Percentiles rank a stretch among this genome's conserved stretches.
Conservation (phyloP, 2,888 invertebrate genomes). For the Orthosia gracilis region DNA sequence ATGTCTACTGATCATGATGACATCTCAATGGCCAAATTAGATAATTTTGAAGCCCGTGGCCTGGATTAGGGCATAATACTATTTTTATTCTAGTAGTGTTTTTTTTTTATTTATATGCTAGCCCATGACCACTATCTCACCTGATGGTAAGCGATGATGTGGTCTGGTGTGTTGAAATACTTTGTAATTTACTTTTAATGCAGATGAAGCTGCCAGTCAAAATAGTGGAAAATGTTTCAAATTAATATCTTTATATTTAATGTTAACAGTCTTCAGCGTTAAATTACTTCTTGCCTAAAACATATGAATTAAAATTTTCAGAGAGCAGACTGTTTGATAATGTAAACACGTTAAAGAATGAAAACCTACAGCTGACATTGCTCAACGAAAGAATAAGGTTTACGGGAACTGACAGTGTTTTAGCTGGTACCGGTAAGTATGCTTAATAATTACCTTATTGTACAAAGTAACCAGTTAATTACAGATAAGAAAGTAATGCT, state of each 20-base stretch:
- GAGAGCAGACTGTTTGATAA: conserved; percentile 97
- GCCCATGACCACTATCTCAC: too few species aligned
- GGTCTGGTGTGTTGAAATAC: too few species aligned
- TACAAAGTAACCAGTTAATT: not conserved
- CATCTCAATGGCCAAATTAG: not conserved
- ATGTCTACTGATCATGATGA: not conserved
- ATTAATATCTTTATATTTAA: not conserved
- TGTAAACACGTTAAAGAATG: conserved; percentile 94
- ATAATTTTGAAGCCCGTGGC: not conserved
- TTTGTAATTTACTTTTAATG: not conserved
- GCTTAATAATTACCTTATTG: not conserved
- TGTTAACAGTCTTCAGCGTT: not conserved
- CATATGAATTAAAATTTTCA: conserved; percentile 83
- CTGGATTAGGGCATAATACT: too few species aligned
- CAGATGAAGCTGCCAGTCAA: not conserved
- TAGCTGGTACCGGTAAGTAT: conserved; percentile 77
- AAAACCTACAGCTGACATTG: conserved; percentile 96
- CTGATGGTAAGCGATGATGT: too few species aligned
- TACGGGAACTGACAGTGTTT: conserved; percentile 88
- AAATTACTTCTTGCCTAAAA: not conserved
- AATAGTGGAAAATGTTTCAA: too few species aligned
- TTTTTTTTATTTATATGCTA: too few species aligned
- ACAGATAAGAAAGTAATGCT: conserved; percentile 29
- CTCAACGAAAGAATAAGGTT: conserved; percentile 95
- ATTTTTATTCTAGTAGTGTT: not conserved